Evolutionary conservation across 1,140 invertebrate genomes (phyloP), one percentile per base, ranked within the genome.

Genomic region (Pachypsylla venusta): DNA sequence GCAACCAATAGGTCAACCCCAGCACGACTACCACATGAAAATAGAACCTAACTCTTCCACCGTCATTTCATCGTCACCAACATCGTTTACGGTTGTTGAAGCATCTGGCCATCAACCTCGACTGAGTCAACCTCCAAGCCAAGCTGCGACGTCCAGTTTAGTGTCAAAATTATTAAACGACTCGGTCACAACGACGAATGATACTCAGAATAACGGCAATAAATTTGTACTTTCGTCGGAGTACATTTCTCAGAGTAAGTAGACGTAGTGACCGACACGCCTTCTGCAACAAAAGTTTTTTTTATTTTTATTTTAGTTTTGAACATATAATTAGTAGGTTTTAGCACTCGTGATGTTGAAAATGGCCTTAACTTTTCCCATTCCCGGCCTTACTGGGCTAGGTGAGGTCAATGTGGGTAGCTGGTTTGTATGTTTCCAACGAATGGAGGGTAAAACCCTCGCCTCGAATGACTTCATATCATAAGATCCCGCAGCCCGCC

Each of bases 191-290:
- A 19, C 58, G 12, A 40, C 40, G 14, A 39, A 57, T 16, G 56
- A 62, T 13, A 60, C 68, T 62, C 40, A 70, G 64, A 64, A 73
- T 67, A 68, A 70, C 57, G 67, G 73, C 60, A 83, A 84, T 69
- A 84, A 87, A 73, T 92, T 90, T 73, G 81, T 89, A 62, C 72
- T 91, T 3, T 91, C 89, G 5, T 84, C 84, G 30, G 87, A 90
- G 70, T 90, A 90, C 65, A 90, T 90, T 68, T 87, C 90, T 69
- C 85, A 91, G 76, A 88, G 84, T 88, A 77, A 79, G 79, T 78
- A n/a, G n/a, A n/a, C n/a, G n/a, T n/a, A n/a, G n/a, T n/a, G n/a
- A n/a, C n/a, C n/a, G n/a, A n/a, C n/a, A n/a, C n/a, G n/a, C n/a
- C n/a, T n/a, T n/a, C n/a, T n/a, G n/a, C n/a, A n/a, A n/a, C n/a